These are phyloP conservation scores for Agapetus fuscipes DNA, from an alignment of 2,888 invertebrate species.

Conservation along the genomic window DNA sequence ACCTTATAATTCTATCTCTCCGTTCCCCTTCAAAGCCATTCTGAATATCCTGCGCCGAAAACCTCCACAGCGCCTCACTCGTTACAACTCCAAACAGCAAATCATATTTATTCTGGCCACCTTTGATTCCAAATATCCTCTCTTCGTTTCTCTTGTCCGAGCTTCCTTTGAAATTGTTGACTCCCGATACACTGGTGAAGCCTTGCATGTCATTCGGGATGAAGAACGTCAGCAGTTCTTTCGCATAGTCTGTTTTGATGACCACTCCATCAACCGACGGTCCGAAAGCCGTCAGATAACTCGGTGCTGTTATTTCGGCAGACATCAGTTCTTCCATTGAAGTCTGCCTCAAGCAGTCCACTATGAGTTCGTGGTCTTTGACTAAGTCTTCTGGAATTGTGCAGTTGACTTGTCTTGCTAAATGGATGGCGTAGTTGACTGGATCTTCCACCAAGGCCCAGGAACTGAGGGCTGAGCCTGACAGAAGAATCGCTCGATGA, in stretches of 20 bases:
- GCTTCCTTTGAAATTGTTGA: conserved; percentile 39
- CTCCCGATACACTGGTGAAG: conserved; percentile 50
- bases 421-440: conserved; percentile 69
- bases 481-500: conserved; percentile 76
- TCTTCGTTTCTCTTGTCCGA: conserved; percentile 54
- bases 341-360: conserved; percentile 73
- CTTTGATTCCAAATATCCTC: conserved; percentile 46
- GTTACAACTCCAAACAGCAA: conserved; percentile 87
- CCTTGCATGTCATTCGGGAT: conserved; percentile 56
- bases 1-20: conserved; percentile 73
- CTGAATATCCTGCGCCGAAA: conserved; percentile 76
- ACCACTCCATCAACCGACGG: conserved; percentile 93
- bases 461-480: conserved; percentile 79
- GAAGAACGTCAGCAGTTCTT: conserved; percentile 64
- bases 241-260: conserved; percentile 79
- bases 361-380: conserved; percentile 74
- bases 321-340: conserved; percentile 63
- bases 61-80: conserved; percentile 84
- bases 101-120: conserved; percentile 63
- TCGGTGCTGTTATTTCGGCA: conserved; percentile 69
- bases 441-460: conserved; percentile 88
- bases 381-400: conserved; percentile 72
- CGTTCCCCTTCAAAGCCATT: conserved; percentile 84
- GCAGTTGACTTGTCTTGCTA: conserved; percentile 75
- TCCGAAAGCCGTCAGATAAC: conserved; percentile 80